Base-by-base conservation (phyloP, 2,113 vertebrate genomes). In the Desmodus rotundus region DNA sequence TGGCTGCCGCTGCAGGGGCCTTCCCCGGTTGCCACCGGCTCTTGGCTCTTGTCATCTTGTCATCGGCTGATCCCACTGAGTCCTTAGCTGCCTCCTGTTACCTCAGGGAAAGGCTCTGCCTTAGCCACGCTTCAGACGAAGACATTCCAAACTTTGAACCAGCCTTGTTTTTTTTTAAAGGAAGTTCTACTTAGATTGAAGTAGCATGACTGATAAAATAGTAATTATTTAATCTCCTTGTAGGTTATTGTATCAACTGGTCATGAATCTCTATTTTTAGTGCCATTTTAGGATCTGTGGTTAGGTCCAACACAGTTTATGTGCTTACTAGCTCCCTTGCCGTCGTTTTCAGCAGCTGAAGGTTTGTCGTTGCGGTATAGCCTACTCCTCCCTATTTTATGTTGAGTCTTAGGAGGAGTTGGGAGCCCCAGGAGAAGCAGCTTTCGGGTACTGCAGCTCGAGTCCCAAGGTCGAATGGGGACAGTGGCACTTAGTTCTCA, bases 221-320 rank as follows among this genome's bases (percentile, higher is more conserved):
- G 7, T 16, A 22, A 7, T n/a, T 31, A 15, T 9, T 33, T 47
- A 43, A 17, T 81, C 26, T 86, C 36, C 45, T 13, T 38, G 16
- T n/a, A 41, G n/a, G 7, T n/a, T 31, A 4, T 38, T 16, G 9
- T 4, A 2, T 33, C 89, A 38, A 0, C 7, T 2, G 15, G 41
- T 38, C 50, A 38, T 7, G 20, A 26, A 28, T 19, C 17, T 72
- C 80, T 61, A 0, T 36, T 24, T 41, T 50, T 43, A 63, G 61
- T 85, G 19, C 45, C 14, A 2, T 19, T 68, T 76, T 50, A 61
- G 70, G 31, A 15, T 3, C 28, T 5, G 4, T 22, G 31, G 38
- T 70, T 28, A 3, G 24, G 24, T n/a, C 45, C 19, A 19, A 38
- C 20, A 1, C 14, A 0, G 31, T 58, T 31, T 68, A 13, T 20